Conservation (phyloP, 2,888 invertebrate species). For the Masnerella sp. region DNA sequence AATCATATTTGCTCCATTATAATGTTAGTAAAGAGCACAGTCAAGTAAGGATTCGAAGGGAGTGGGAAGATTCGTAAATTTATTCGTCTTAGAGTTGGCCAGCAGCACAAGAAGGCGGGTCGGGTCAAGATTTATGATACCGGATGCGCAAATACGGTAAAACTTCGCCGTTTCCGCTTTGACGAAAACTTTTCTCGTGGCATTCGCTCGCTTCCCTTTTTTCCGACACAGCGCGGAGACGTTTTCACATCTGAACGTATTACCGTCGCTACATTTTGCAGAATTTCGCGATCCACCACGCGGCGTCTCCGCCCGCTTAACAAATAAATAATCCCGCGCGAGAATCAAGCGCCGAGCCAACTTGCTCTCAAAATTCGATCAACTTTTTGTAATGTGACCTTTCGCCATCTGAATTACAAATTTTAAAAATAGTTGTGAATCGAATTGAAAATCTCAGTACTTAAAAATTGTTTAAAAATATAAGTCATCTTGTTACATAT, state of each 20-base stretch:
- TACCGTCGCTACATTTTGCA: constrained; percentile 57
- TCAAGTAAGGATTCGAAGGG: too few relatives aligned
- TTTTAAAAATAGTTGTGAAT: too few relatives aligned
- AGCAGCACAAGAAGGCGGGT: constrained; percentile 67
- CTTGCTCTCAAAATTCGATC: constrained; percentile 28
- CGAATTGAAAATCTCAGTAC: too few relatives aligned
- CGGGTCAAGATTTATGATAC: constrained; percentile 73
- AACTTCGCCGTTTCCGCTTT: constrained; percentile 76
- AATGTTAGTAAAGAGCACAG: too few relatives aligned
- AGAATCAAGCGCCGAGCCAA: constrained; percentile 24
- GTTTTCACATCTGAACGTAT: constrained; percentile 59
- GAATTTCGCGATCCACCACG: constrained; percentile 58
- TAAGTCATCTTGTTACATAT: too few relatives aligned
- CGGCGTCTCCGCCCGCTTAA: constrained; percentile 27
- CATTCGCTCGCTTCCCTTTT: constrained; percentile 48
- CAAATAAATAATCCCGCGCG: constrained; percentile 40
- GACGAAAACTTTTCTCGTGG: constrained; percentile 73
- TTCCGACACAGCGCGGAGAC: constrained; percentile 40
- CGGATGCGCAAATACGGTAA: constrained; percentile 78
- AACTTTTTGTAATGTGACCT: too few relatives aligned
- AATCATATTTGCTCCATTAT: too few relatives aligned
- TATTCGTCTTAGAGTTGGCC: constrained; percentile 67
- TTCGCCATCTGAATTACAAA: too few relatives aligned
- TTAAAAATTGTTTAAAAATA: too few relatives aligned
- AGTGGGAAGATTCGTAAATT: constrained; percentile 49